Conservation (phyloP, 30 jellyfish, hydroid and myxozoan species). For the Turritopsis dohrnii region DNA sequence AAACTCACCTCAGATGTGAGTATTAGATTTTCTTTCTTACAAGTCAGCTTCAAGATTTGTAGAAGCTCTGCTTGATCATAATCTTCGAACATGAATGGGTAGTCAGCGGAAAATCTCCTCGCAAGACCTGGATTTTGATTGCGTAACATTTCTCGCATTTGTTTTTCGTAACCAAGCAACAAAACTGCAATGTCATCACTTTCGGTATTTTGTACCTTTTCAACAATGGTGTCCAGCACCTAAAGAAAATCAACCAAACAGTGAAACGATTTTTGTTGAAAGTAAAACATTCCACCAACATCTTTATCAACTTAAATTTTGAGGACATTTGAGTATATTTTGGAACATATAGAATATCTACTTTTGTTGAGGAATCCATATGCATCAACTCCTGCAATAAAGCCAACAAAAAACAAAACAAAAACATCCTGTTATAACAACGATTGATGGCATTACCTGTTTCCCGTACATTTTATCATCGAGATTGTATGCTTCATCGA, state of each 20-base stretch:
- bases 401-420: neutral
- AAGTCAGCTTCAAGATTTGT: neutral
- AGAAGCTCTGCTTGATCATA: constrained; percentile 6
- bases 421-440: too few relatives aligned
- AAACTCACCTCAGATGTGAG: constrained; percentile 13
- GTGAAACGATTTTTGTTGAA: too few relatives aligned
- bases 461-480: constrained; percentile 18
- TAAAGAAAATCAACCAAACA: neutral
- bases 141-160: constrained; percentile 33
- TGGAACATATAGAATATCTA: too few relatives aligned
- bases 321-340: too few relatives aligned
- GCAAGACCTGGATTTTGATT: constrained; percentile 31
- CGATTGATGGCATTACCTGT: too few relatives aligned
- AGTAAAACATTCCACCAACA: too few relatives aligned
- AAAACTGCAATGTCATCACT: constrained; percentile 37
- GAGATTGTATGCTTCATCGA: constrained; percentile 30
- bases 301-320: too few relatives aligned
- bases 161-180: constrained; percentile 33
- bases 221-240: constrained; percentile 22
- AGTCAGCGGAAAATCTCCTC: constrained; percentile 17
- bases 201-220: constrained; percentile 30
- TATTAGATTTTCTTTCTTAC: constrained; percentile 18
- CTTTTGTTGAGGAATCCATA: too few relatives aligned
- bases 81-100: constrained; percentile 20
- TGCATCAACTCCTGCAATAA: too few relatives aligned